These are phyloP conservation scores for Fistularia tabacaria DNA, from an alignment of 2,797 vertebrate genomes.

Conservation along the genomic window DNA sequence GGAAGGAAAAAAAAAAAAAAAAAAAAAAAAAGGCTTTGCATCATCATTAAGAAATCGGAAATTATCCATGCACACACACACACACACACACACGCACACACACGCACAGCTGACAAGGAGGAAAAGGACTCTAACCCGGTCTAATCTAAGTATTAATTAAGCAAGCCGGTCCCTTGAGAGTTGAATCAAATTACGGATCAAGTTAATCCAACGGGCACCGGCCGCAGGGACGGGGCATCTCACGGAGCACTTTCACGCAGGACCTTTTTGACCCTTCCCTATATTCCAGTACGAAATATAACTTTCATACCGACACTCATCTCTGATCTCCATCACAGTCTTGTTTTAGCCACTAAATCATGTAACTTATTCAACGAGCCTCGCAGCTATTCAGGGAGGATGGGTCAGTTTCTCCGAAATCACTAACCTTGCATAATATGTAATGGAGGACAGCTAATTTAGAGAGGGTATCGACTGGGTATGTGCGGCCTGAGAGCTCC, in stretches of 20 bases:
- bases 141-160: slow-evolving; percentile 56
- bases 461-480: slow-evolving; percentile 56
- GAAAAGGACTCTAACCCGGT: slow-evolving; percentile 25
- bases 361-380: slow-evolving; percentile 21
- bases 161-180: slow-evolving; percentile 30
- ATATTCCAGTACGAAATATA: no score
- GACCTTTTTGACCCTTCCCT: not conserved
- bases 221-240: no score
- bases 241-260: slow-evolving; percentile 10
- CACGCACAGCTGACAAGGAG: slow-evolving; percentile 25
- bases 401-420: slow-evolving; percentile 25
- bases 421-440: slow-evolving; percentile 51
- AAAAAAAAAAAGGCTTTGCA: no score
- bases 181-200: slow-evolving; percentile 58
- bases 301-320: no score
- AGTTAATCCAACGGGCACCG: slow-evolving; percentile 25
- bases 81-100: not conserved
- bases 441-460: slow-evolving; percentile 54
- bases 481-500: slow-evolving; percentile 47
- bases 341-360: slow-evolving; percentile 4
- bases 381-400: slow-evolving; percentile 24
- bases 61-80: slow-evolving; percentile 7
- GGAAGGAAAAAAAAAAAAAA: no score
- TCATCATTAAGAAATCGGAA: slow-evolving; percentile 10
- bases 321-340: not conserved